A percentile compares a stretch with the other conserved stretches of the same genome.
Conservation (phyloP, 1,140 invertebrate genomes). For the Lepidotrigona ventralis region DNA sequence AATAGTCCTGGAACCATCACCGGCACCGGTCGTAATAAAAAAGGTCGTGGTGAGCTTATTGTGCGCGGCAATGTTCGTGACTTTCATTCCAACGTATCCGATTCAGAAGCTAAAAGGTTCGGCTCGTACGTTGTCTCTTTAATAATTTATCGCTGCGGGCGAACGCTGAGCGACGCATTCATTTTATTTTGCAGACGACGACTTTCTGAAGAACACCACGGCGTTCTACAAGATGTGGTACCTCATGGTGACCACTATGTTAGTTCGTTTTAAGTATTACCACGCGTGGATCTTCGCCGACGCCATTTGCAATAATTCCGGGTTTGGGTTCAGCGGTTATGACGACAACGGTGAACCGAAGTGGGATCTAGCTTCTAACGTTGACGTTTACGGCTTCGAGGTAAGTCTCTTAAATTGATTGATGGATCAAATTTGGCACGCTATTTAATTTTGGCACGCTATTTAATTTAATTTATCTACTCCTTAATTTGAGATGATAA, state of each 20-base stretch:
- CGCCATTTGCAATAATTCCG: constrained; percentile 95
- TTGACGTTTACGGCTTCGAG: constrained; percentile 94
- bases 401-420: constrained; percentile 78
- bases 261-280: constrained; percentile 96
- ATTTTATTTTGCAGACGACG: constrained; percentile 80
- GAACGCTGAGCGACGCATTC: background rate
- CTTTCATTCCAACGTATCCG: constrained; percentile 83
- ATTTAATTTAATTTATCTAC: background rate
- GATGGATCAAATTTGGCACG: background rate
- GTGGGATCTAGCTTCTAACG: constrained; percentile 96
- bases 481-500: background rate
- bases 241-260: constrained; percentile 87
- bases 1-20: constrained; percentile 83
- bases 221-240: constrained; percentile 87
- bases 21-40: constrained; percentile 82
- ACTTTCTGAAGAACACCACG: constrained; percentile 84
- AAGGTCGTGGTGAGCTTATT: constrained; percentile 84
- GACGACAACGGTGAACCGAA: constrained; percentile 84
- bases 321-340: constrained; percentile 94
- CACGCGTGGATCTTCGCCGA: constrained; percentile 97
- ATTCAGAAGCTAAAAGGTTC: constrained; percentile 83
- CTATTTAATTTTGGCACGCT: background rate
- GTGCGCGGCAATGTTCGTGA: constrained; percentile 85
- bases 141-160: background rate
- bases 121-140: constrained; percentile 24